A percentile compares a stretch with the other conserved stretches of the same genome.
phyloP scores from a whole-genome alignment of 2,888 invertebrate species.

The Chaetogeoica ovagalla region DNA sequence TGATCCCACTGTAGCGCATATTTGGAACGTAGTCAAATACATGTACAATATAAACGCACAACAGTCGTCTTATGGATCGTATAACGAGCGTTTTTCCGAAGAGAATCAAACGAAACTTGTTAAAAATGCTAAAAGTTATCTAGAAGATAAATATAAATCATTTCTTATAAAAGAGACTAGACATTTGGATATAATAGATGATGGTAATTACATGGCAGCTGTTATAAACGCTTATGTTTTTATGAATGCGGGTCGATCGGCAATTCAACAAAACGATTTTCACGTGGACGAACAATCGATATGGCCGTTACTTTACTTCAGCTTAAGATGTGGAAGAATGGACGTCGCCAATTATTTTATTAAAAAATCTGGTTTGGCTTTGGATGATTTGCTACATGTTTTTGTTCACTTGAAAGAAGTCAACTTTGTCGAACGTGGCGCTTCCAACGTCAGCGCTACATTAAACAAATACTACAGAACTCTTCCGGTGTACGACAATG shows the following conservation, averaged over 20 bases:
- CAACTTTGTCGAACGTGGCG: neutral
- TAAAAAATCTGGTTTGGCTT: conserved; percentile 13
- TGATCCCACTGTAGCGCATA: conserved; percentile 20
- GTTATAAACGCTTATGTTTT: conserved; percentile 35
- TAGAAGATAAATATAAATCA: conserved; percentile 40
- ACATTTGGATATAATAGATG: conserved; percentile 14
- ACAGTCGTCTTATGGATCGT: conserved; percentile 8
- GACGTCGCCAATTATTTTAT: conserved; percentile 38
- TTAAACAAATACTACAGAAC: conserved; percentile 38
- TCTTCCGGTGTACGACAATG: conserved; percentile 35
- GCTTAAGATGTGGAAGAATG: conserved; percentile 31
- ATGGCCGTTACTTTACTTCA: conserved; percentile 38
- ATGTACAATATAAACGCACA: conserved; percentile 40
- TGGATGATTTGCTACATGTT: conserved; percentile 33
- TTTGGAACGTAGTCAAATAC: conserved; percentile 46
- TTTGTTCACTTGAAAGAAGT: conserved; percentile 28
- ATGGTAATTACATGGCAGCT: conserved; percentile 17
- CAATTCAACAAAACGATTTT: conserved; percentile 29
- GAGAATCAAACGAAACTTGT: conserved; percentile 38
- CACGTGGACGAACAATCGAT: conserved; percentile 33
- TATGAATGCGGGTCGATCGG: conserved; percentile 9
- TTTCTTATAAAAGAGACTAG: conserved; percentile 42
- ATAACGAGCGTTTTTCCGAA: conserved; percentile 27
- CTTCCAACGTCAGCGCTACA: conserved; percentile 22
- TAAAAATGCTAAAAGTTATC: conserved; percentile 41